Conservation (phyloP, 2,113 vertebrate genomes). For the Mesoclemmys tuberculata region DNA sequence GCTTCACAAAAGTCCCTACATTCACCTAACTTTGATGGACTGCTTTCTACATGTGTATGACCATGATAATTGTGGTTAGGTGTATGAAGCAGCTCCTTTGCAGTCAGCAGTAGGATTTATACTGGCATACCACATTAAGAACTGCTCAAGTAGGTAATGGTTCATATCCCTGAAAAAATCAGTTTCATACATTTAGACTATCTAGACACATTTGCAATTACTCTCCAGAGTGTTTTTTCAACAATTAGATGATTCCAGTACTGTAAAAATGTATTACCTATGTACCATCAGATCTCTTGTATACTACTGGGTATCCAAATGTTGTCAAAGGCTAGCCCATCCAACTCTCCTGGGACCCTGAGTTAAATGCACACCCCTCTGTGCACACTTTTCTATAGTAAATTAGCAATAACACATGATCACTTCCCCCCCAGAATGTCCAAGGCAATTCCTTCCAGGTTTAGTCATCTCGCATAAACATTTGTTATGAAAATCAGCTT, state of each 20-base stretch:
- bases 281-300: background rate
- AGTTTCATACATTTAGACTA: background rate
- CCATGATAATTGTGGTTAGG: no score
- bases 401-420: background rate
- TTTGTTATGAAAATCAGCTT: background rate
- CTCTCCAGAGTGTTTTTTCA: background rate
- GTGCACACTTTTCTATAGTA: background rate
- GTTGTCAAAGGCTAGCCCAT: background rate
- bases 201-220: background rate
- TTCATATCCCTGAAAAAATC: background rate
- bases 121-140: background rate
- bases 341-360: background rate
- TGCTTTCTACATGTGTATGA: background rate
- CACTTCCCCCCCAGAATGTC: background rate
- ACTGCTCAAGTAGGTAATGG: background rate
- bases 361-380: background rate
- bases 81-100: background rate
- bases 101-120: background rate
- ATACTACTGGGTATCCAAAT: background rate
- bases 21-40: background rate
- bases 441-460: background rate
- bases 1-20: background rate
- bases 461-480: background rate
- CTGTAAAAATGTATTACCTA: background rate
- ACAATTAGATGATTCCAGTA: background rate